Evolutionary conservation across 2,113 vertebrate genomes (phyloP).

Genomic region (Zapus hudsonius): DNA sequence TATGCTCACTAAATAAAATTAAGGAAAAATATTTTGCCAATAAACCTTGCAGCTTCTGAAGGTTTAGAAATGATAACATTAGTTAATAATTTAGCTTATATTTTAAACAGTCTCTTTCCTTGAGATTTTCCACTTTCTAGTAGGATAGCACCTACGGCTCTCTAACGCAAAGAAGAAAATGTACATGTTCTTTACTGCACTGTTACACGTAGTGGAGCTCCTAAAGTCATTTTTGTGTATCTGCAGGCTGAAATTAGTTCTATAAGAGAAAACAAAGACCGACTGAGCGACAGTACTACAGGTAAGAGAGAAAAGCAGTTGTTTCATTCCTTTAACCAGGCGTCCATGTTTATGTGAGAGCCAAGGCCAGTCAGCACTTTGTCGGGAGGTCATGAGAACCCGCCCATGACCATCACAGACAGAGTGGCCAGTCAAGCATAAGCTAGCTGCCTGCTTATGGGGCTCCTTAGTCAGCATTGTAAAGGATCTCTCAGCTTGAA

Average conservation of each 20-base stretch:
- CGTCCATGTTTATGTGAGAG: not conserved
- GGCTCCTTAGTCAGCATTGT: not conserved
- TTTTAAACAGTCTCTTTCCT: conserved; percentile 43
- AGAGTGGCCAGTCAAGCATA: not conserved
- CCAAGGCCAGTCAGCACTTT: not conserved
- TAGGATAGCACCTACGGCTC: not conserved
- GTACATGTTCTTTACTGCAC: not conserved
- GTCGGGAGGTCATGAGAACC: not conserved
- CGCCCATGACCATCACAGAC: no score
- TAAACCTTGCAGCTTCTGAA: not conserved
- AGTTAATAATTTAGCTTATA: not conserved
- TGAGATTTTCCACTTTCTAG: not conserved
- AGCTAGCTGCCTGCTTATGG: not conserved
- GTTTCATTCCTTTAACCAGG: not conserved
- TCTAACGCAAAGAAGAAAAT: not conserved
- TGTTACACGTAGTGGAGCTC: not conserved
- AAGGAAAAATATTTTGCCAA: not conserved
- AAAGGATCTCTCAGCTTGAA: not conserved
- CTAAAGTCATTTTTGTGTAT: conserved; percentile 71
- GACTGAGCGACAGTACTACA: conserved; percentile 83
- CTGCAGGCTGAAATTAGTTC: conserved; percentile 86
- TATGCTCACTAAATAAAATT: not conserved
- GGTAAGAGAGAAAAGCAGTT: conserved; percentile 71
- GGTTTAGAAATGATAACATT: conserved; percentile 1
- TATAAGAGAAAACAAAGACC: conserved; percentile 82